These are phyloP conservation scores for Chalcosyrphus nemorum DNA, from an alignment of 2,888 invertebrate genomes.

Conservation along the genomic window DNA sequence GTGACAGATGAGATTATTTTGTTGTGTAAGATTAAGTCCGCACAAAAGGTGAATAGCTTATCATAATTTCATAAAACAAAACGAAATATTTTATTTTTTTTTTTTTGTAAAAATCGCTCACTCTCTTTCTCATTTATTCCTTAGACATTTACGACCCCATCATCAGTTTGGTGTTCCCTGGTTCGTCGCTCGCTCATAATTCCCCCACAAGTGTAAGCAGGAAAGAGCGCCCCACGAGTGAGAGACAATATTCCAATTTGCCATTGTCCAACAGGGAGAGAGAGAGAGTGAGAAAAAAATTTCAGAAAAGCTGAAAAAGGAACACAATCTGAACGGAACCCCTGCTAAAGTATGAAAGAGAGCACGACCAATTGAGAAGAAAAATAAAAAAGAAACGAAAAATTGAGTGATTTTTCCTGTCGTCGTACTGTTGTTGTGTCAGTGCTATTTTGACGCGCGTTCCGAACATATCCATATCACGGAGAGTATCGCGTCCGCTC, in stretches of 20 bases:
- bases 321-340: not conserved
- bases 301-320: slow-evolving; percentile 22
- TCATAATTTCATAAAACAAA: slow-evolving; percentile 57
- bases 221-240: not conserved
- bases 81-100: too few species aligned
- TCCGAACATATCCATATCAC: slow-evolving; percentile 79
- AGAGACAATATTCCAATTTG: slow-evolving; percentile 1
- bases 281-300: slow-evolving; percentile 57
- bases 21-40: slow-evolving; percentile 28
- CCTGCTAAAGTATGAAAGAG: slow-evolving; percentile 30
- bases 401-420: slow-evolving; percentile 79
- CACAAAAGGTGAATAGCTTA: slow-evolving; percentile 30
- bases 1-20: not conserved
- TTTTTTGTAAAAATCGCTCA: slow-evolving; percentile 24
- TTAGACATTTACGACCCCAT: slow-evolving; percentile 17
- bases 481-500: slow-evolving; percentile 66
- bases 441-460: slow-evolving; percentile 82
- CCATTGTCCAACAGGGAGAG: slow-evolving; percentile 59
- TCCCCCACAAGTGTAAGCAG: slow-evolving; percentile 12
- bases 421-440: slow-evolving; percentile 81
- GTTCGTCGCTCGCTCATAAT: slow-evolving; percentile 63
- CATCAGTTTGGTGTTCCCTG: slow-evolving; percentile 62
- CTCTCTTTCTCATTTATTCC: slow-evolving; percentile 1
- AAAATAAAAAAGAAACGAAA: slow-evolving; percentile 66
- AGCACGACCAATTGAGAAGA: slow-evolving; percentile 41